Base-by-base conservation (phyloP, 2,797 vertebrate genomes). In the Okamejei kenojei region DNA sequence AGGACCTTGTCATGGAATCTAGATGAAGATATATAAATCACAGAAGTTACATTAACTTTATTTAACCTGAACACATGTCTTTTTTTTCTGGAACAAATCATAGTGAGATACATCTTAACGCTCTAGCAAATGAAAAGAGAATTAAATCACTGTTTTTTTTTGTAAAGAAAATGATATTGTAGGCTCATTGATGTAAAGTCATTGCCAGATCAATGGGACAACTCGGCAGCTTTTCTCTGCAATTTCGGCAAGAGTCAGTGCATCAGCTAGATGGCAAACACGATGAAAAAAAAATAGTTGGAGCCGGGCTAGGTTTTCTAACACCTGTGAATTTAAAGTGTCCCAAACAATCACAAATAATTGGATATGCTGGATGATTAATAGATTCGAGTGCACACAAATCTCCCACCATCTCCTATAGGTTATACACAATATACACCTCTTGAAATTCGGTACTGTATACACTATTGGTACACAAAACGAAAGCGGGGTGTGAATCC, bases 1-100 rank as follows among this genome's bases (percentile, higher is more conserved):
- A 98, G 96, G 97, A 97, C 96, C 95, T 96, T 96, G 97, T 97
- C 95, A 96, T 95, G 95, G 95, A 96, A 95, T 98, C 90, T 96
- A 97, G 97, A 97, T 96, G 95, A 97, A 97, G 95, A 97, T 98
- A 97, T 97, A 93, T 97, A 96, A 97, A 99, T 98, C 98, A 98
- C 97, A 97, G 97, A 96, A 98, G 97, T 98, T 98, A 98, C 97
- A 98, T 97, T 97, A 97, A 98, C 97, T 97, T 96, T 97, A 97
- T 97, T 54, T 96, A 98, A 98, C 97, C 96, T 96, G 97, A 98
- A 98, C 97, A 98, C 97, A 96, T 95, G 95, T 97, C 95, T 97
- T 86, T 54, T 6, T 54, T 54, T 96, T 97, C n/a, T n/a, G n/a
- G 96, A 96, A 97, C 96, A 98, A 97, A 98, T 96, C 96, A 96